Conservation (phyloP, 1,140 invertebrate species). For the Proales similis region DNA sequence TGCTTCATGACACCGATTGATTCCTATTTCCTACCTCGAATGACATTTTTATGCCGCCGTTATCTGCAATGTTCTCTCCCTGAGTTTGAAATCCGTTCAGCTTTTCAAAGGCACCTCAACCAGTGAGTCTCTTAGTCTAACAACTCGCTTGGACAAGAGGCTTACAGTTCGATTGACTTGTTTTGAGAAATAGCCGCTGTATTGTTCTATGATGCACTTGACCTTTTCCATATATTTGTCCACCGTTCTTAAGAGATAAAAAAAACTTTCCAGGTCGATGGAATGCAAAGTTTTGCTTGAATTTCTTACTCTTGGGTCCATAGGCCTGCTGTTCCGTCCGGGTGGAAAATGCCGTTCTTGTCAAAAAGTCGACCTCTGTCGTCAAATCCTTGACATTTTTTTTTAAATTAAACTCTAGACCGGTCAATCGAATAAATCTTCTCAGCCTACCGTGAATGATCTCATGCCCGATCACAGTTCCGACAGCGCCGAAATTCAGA, state of each 20-base stretch:
- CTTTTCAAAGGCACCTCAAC: constrained; percentile 41
- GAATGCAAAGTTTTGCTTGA: not conserved
- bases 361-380: constrained; percentile 23
- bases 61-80: constrained; percentile 57
- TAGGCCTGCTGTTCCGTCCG: constrained; percentile 6
- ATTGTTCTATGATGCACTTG: not conserved
- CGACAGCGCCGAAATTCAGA: constrained; percentile 53
- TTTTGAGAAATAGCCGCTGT: constrained; percentile 45
- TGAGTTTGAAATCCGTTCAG: constrained; percentile 55
- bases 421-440: not conserved
- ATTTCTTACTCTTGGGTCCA: constrained; percentile 21
- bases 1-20: constrained; percentile 57
- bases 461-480: constrained; percentile 60
- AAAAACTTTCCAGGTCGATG: not conserved
- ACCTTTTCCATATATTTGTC: not conserved
- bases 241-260: not conserved
- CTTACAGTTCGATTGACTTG: not conserved
- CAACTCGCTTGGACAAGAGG: no score
- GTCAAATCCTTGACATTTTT: constrained; percentile 19
- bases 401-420: not conserved
- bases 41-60: constrained; percentile 54
- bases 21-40: constrained; percentile 51
- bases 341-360: constrained; percentile 34
- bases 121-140: not conserved
- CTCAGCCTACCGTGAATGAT: constrained; percentile 61